Evolutionary conservation across 2,888 invertebrate genomes (phyloP), one percentile per base, ranked within the genome.

Genomic region (Andrena chrysosceles): DNA sequence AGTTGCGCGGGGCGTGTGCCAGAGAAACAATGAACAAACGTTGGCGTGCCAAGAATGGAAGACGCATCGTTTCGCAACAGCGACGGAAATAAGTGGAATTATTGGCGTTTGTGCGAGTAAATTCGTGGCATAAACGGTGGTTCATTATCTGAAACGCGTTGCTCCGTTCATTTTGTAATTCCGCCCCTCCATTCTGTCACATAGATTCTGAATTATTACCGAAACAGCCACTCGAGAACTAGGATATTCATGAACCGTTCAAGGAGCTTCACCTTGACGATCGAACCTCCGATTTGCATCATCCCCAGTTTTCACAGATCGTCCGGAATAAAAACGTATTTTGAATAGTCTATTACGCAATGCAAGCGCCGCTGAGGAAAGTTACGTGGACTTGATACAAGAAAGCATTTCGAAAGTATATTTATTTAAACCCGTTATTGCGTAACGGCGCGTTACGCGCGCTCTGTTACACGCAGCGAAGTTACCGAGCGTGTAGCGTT

Each of bases 331-430:
- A 67, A 71, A 78, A 63, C 26, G 5, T 31, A 49, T 16, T 64
- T 35, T 31, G 56, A 52, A 8, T 13, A 29, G 16, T 4, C 16
- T n/a, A n/a, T 81, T 81, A 23, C 66, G 66, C 33, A 74, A 80
- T 13, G 5, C 72, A 42, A 20, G 31, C 23, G 42, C 48, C 20
- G 49, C 5, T 2, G 52, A 69, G 72, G 73, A 73, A 79, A 81
- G 81, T 70, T 62, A 10, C 29, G 48, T 23, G 66, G 68, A 74
- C 70, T 70, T 54, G 42, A 80, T 54, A 63, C 70, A 81, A 69
- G 74, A 80, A 66, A 74, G 69, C 69, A 66, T 80, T 81, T 81
- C 74, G 81, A 80, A 81, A 81, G 81, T 70, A 52, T 60, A 67
- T 80, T 80, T 79, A 79, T 79, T 80, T 70, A 56, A 74, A 62